Evolutionary conservation across 2,888 invertebrate species (phyloP), one percentile per base, ranked within the genome.

Genomic region (Hyalella azteca): DNA sequence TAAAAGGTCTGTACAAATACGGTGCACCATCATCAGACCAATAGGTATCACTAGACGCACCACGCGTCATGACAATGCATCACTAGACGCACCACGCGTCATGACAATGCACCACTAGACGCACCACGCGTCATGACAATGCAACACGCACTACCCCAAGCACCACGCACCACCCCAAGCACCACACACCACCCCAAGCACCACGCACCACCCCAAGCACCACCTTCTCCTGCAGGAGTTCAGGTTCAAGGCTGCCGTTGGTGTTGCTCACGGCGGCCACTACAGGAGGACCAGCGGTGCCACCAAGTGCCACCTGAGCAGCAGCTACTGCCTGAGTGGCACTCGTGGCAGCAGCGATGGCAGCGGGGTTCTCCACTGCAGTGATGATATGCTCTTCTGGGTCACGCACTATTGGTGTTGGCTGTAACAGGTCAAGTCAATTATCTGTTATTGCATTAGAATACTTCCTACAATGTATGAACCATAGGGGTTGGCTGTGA

Each of bases 311-410:
- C 22, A 45, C 45, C 13, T 66, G 19, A 26, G 66, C 45, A 29
- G 60, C 50, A n/a, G 84, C 84, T 36, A 60, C 54, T 2, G 41
- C 41, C 9, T 9, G 40, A 41, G 41, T 32, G 11, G 19, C 40
- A 26, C n/a, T 49, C 32, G 40, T 41, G 3, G 73, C 49, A 39
- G 79, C 41, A 22, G 49, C 73, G n/a, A 66, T 59, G 22, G 84
- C 84, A n/a, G 84, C 84, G 22, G 84, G 84, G 49, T 84, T 84
- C 73, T 84, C 84, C 39, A 84, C 84, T 0, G 84, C 82, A 15
- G 81, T 80, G 49, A 84, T 84, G 60, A 81, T 84, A 73, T 84
- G 84, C 39, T 84, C 84, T 22, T 81, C 82, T 9, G 79, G 82
- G 48, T 84, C 84, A 13, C 75, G 15, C 26, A 81, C 77, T 54